Conservation (phyloP, 2,888 invertebrate species). For the Trypoxylon attenuatum region DNA sequence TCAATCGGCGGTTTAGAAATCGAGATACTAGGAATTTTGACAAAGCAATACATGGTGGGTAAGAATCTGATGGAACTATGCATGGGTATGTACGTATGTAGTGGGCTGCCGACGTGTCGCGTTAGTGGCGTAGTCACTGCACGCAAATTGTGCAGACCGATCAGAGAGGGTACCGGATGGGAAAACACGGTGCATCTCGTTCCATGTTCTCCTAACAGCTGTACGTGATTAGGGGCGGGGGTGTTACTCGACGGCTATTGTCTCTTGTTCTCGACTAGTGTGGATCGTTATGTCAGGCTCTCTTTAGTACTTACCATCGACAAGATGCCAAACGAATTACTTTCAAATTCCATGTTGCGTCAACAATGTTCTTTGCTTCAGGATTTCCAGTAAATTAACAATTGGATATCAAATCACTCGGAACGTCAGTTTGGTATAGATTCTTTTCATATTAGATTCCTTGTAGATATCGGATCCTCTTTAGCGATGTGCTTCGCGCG, state of each 20-base stretch:
- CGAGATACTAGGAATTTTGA: too few relatives aligned
- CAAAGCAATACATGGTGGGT: too few relatives aligned
- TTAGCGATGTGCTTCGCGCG: too few relatives aligned
- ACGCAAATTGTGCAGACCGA: conserved; percentile 1
- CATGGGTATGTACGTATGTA: too few relatives aligned
- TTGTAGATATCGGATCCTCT: too few relatives aligned
- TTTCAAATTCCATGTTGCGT: conserved; percentile 1
- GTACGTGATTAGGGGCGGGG: conserved; percentile 9
- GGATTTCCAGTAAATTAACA: too few relatives aligned
- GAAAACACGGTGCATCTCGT: background rate
- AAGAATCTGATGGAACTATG: too few relatives aligned
- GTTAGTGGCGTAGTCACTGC: background rate
- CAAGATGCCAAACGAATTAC: conserved; percentile 4
- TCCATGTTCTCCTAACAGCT: conserved; percentile 1
- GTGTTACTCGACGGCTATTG: conserved; percentile 8
- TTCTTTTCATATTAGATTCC: too few relatives aligned
- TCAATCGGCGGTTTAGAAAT: too few relatives aligned
- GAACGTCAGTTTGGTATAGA: too few relatives aligned
- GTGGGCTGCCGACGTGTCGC: too few relatives aligned
- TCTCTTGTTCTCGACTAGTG: conserved; percentile 4
- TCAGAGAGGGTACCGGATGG: background rate
- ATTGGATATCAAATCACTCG: too few relatives aligned
- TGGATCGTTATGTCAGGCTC: conserved; percentile 4
- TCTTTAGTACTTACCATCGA: conserved; percentile 4
- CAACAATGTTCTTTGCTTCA: background rate